Evolutionary conservation across 2,797 vertebrate genomes (phyloP), one percentile per base, ranked within the genome.

Genomic region (Hydrophis major): DNA sequence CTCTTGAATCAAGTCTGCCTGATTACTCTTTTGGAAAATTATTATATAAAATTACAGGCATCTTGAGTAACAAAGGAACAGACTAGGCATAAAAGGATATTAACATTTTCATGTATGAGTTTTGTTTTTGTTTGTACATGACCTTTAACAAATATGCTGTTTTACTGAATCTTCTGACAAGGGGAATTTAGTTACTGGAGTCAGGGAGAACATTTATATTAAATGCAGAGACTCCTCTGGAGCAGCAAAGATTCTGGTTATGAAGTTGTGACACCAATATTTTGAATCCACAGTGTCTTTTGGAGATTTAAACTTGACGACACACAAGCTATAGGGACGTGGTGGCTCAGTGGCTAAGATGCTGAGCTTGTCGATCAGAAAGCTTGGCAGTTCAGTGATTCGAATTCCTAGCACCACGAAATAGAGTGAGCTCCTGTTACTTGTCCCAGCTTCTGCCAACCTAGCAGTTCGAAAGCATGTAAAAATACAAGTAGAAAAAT

Each of bases 1-100:
- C 87, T 91, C 57, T 86, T 63, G 90, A 86, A 59, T 89, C 47
- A 91, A n/a, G 60, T 57, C 47, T 47, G 28, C 63, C n/a, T 55
- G n/a, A 63, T 93, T 47, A 61, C 47, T n/a, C 8, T 88, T 93
- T 74, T 91, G 25, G n/a, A 86, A 91, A 91, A 91, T 93, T 27
- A 63, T 37, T 28, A 28, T 57, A 93, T 27, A 86, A 53, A 53
- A 63, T 66, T 50, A 53, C 11, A 55, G 57, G n/a, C 13, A 47
- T 91, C 37, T 93, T 56, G 37, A 88, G 37, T 60, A 47, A 78
- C 10, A 69, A 63, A 56, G 55, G 16, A 90, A 83, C 61, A 53
- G 60, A 57, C 59, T 32, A 13, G 28, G 25, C 37, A 74, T 57
- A 28, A 60, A 87, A 93, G 78, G 20, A 87, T 87, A 32, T 74